Conservation (phyloP, 2,113 vertebrate genomes). For the Machaerirhynchus nigripectus region DNA sequence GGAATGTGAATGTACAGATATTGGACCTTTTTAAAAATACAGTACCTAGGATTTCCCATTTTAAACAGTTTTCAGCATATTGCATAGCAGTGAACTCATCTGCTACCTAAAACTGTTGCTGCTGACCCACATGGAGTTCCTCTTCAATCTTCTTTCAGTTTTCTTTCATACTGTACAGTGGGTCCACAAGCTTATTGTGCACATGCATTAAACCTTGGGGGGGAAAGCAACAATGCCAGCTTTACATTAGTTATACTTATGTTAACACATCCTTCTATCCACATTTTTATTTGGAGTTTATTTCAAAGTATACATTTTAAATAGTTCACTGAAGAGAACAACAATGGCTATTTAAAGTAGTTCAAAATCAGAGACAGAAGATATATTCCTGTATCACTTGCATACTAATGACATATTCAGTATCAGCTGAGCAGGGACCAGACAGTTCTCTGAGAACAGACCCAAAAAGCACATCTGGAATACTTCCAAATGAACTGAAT, state of each 20-base stretch:
- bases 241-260: constrained; percentile 56
- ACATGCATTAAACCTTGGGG: constrained; percentile 84
- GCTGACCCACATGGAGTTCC: constrained; percentile 65
- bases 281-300: constrained; percentile 6
- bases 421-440: neutral
- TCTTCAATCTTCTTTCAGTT: constrained; percentile 73
- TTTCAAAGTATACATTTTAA: neutral
- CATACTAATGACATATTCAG: neutral
- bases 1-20: constrained; percentile 71
- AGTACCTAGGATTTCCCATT: constrained; percentile 63
- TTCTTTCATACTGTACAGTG: constrained; percentile 83
- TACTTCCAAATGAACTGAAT: neutral
- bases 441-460: neutral
- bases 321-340: neutral
- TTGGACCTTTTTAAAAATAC: constrained; percentile 65
- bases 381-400: neutral
- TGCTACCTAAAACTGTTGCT: constrained; percentile 63
- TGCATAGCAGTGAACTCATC: constrained; percentile 70
- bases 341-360: neutral
- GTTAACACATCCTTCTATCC: neutral
- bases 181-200: constrained; percentile 86
- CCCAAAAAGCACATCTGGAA: neutral
- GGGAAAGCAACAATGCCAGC: constrained; percentile 67
- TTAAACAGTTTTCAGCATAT: constrained; percentile 59
- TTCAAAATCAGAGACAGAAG: neutral